Percentiles rank a stretch among this genome's conserved stretches.
Conservation (phyloP, 1,140 invertebrate genomes). For the Temnothorax nylanderi region DNA sequence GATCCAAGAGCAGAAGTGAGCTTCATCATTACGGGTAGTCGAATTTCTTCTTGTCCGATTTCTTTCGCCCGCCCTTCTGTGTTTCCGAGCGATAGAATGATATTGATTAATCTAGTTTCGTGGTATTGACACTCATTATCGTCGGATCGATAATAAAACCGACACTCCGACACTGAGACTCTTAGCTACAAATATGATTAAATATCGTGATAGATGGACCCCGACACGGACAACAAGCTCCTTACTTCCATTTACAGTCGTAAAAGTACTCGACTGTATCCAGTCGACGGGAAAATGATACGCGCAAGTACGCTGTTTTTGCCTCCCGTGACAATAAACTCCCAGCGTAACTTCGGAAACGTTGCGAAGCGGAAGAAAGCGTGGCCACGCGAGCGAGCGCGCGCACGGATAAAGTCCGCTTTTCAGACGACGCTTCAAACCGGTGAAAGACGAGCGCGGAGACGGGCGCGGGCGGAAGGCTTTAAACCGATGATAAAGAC, state of each 20-base stretch:
- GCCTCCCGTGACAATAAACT: constrained; percentile 34
- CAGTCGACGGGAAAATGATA: neutral
- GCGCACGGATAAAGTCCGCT: neutral
- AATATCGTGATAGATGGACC: constrained; percentile 1
- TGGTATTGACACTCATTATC: neutral
- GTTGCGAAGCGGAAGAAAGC: neutral
- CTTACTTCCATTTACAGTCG: neutral
- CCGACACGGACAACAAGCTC: neutral
- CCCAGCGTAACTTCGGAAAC: constrained; percentile 27
- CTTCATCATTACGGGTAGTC: neutral
- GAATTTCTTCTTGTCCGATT: neutral
- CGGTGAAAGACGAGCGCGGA: neutral
- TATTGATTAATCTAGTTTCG: constrained; percentile 3
- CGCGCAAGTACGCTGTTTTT: neutral
- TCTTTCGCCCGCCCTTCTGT: neutral
- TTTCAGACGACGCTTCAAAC: neutral
- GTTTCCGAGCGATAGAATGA: neutral
- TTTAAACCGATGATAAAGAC: constrained; percentile 50
- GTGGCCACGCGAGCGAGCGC: neutral
- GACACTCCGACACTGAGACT: neutral
- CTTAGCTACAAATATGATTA: neutral
- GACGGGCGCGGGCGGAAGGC: constrained; percentile 15
- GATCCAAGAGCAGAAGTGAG: neutral
- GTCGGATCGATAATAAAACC: neutral
- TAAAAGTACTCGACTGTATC: neutral